phyloP scores from a whole-genome alignment of 2,888 invertebrate genomes.

The Orgyia antiqua region DNA sequence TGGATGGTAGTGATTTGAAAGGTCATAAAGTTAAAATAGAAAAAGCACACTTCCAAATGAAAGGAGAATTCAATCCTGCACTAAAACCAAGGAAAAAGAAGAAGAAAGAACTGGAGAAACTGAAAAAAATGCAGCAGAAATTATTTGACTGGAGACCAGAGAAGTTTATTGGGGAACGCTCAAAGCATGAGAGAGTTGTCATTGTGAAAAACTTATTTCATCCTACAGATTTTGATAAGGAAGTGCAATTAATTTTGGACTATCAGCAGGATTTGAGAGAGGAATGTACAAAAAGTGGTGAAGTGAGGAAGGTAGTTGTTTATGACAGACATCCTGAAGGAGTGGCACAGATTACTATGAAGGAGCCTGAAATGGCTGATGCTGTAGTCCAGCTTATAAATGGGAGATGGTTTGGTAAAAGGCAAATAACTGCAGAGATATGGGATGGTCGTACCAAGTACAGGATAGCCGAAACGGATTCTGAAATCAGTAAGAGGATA shows the following conservation, averaged over 20 bases:
- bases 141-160: conserved; percentile 98
- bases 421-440: conserved; percentile 89
- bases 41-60: conserved; percentile 95
- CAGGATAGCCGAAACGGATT: conserved; percentile 93
- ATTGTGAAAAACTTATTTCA: conserved; percentile 96
- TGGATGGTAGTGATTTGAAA: conserved; percentile 91
- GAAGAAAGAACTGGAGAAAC: conserved; percentile 92
- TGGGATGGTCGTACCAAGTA: conserved; percentile 98
- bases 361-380: conserved; percentile 94
- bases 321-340: conserved; percentile 97
- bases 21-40: conserved; percentile 92
- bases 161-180: conserved; percentile 89
- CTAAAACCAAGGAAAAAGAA: conserved; percentile 94
- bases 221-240: conserved; percentile 91
- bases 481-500: conserved; percentile 88
- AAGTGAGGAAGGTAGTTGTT: conserved; percentile 92
- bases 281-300: conserved; percentile 94
- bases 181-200: conserved; percentile 93
- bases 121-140: conserved; percentile 95
- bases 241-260: conserved; percentile 92
- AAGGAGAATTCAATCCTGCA: conserved; percentile 95
- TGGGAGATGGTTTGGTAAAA: conserved; percentile 93
- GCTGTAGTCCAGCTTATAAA: conserved; percentile 91
- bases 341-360: conserved; percentile 94
- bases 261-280: conserved; percentile 94